Base-by-base conservation (phyloP, 2,888 invertebrate genomes). In the Adela reaumurella region DNA sequence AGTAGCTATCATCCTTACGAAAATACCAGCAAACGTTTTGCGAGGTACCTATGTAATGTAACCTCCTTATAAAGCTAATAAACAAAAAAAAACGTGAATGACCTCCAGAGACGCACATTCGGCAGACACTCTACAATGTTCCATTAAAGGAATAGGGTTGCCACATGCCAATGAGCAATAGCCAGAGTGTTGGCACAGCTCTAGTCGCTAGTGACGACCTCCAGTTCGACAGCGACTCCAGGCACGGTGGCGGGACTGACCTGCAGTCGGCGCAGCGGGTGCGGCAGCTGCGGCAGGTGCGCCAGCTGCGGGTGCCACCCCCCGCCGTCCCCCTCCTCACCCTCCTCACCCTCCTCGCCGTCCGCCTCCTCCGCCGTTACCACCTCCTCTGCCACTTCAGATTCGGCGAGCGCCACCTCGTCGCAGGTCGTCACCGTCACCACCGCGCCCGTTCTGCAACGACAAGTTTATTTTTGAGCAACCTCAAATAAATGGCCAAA, bases 241-340 rank as follows among this genome's bases (percentile, higher is more conserved):
- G n/a, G n/a, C 56, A 85, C 84, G 54, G 19, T 3, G 18, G 49
- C 81, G 81, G 44, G 50, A 51, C 56, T 52, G 49, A 68, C 72
- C 71, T 68, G 67, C 56, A 65, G 58, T 28, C 66, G 57, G 50
- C 67, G 59, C 57, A 76, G 65, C 54, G 81, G 80, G 59, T 82
- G 81, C 55, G 82, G 80, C 60, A 82, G 60, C 61, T 82, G 83
- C 52, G 83, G 82, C 62, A 84, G 67, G 62, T 83, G 82, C 53
- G 84, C 81, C 51, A 83, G 68, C 67, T 83, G 82, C 56, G 83
- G 82, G 66, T 83, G 83, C 58, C 82, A 74, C 47, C 82, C 76
- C 53, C 67, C 66, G 19, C 53, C 46, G n/a, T 18, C 42, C 19
- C 17, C 52, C 56, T 45, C 51, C 50, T 19, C 49, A 54, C 28